phyloP scores from a whole-genome alignment of 2,797 vertebrate species.

The Caiman crocodilus region DNA sequence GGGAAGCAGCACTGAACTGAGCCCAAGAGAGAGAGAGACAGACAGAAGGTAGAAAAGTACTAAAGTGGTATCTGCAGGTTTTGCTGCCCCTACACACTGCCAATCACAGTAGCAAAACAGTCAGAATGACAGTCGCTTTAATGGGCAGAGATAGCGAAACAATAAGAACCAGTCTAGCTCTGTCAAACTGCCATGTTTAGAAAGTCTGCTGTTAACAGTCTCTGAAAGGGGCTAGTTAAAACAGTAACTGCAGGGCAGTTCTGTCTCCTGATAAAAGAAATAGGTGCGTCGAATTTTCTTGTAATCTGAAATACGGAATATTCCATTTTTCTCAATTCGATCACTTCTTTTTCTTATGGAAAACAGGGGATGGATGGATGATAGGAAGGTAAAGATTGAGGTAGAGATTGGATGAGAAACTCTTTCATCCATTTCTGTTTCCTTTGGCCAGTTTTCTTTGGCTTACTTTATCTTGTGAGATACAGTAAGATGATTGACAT shows the following conservation, averaged over 20 bases:
- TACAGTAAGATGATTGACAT: constrained; percentile 8
- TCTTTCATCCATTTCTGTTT: constrained; percentile 18
- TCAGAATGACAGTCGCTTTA: not conserved
- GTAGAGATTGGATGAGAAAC: not conserved
- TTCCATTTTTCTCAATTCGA: not conserved
- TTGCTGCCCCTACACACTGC: not conserved
- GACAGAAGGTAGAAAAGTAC: fast-evolving
- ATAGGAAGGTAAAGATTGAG: not conserved
- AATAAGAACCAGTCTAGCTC: not conserved
- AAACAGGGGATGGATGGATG: not conserved
- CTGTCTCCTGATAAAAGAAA: constrained; percentile 12
- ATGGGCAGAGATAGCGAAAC: constrained; percentile 21
- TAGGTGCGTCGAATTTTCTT: not conserved
- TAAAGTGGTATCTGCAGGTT: not conserved
- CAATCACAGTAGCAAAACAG: not conserved
- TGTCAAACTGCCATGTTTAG: constrained; percentile 22
- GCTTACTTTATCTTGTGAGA: constrained; percentile 47
- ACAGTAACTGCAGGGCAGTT: not conserved
- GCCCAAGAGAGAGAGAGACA: fast-evolving
- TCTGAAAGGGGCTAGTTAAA: constrained; percentile 42
- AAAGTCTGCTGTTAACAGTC: not conserved
- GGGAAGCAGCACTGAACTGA: not conserved
- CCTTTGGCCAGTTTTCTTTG: constrained; percentile 29
- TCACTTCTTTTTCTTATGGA: constrained; percentile 31
- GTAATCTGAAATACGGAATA: constrained; percentile 3